A percentile compares a stretch with the other conserved stretches of the same genome.
phyloP scores from a whole-genome alignment of 2,888 invertebrate species.

The Trichogramma dendrolimi region DNA sequence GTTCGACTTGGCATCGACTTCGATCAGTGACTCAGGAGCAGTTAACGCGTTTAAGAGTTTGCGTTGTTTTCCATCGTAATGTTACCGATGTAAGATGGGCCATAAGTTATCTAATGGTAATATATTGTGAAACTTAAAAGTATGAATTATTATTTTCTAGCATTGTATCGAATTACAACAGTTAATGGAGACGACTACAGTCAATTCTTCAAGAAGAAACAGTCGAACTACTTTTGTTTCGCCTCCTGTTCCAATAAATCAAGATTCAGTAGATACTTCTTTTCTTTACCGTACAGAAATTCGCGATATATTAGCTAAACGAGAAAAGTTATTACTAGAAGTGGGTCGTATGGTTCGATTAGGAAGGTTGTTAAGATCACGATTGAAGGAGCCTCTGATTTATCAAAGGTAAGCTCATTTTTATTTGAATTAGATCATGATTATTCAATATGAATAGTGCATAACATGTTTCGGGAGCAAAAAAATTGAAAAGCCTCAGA shows the following conservation, averaged over 20 bases:
- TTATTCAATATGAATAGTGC: neutral
- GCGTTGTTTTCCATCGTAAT: constrained; percentile 71
- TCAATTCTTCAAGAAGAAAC: constrained; percentile 31
- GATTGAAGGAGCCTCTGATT: constrained; percentile 62
- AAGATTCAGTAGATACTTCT: no score
- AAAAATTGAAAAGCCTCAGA: no score
- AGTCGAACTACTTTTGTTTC: constrained; percentile 10
- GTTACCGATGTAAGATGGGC: constrained; percentile 43
- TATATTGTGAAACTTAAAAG: neutral
- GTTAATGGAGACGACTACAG: constrained; percentile 57
- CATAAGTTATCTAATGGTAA: neutral
- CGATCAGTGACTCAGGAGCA: constrained; percentile 70
- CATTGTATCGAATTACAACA: constrained; percentile 62
- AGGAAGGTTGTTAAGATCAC: constrained; percentile 64
- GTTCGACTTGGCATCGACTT: constrained; percentile 66
- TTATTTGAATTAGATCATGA: neutral
- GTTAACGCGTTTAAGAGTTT: constrained; percentile 70
- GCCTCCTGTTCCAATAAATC: neutral
- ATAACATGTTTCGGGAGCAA: no score
- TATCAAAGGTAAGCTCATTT: constrained; percentile 41
- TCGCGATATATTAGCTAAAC: constrained; percentile 57
- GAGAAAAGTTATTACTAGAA: constrained; percentile 66
- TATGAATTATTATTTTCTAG: constrained; percentile 39
- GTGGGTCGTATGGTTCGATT: constrained; percentile 69
- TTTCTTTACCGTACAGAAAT: constrained; percentile 30